Evolutionary conservation across 2,888 invertebrate species (phyloP), one percentile per base, ranked within the genome.

Genomic region (Tribolium freemani): DNA sequence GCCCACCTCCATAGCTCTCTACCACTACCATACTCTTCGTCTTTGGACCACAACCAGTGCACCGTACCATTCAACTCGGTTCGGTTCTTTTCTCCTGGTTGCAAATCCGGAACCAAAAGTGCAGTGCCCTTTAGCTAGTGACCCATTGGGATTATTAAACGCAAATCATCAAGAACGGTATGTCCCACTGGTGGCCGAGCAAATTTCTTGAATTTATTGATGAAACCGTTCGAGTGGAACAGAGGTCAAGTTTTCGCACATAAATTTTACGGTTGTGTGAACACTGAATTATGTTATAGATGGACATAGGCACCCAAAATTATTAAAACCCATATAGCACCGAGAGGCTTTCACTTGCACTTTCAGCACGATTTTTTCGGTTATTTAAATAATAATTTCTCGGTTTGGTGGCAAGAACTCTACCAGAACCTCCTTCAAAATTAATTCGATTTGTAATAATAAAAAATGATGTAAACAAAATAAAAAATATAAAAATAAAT

Each of bases 161-260:
- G 11, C 48, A 48, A 48, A 26, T 26, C 48, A 11, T 48, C 48
- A 10, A 11, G 10, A 16, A 53, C 53, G 53, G 53, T 53, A 53
- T 10, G 53, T 53, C 26, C 26, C 38, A 38, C 3, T 16, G 11
- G 48, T 16, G 10, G 0, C 8, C 53, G 26, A 53, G 8, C 6
- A 16, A 53, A 53, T 21, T 53, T 20, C 53, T 56, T 10, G 54
- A 20, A 31, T 26, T 26, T 56, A 31, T 56, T 10, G 26, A 44
- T 20, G 57, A 58, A 45, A 16, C 3, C 57, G 45, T 8, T 58
- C 60, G 13, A 30, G 46, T 26, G 48, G 6, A 46, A n/a, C 10
- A 13, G 60, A 63, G 63, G 63, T 63, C 63, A 63, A 63, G 63
- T 63, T 50, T 63, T 51, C 63, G 21, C 57, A 31, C 63, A 63